Conservation (phyloP, 2,888 invertebrate species). For the Lochmaea crataegi region DNA sequence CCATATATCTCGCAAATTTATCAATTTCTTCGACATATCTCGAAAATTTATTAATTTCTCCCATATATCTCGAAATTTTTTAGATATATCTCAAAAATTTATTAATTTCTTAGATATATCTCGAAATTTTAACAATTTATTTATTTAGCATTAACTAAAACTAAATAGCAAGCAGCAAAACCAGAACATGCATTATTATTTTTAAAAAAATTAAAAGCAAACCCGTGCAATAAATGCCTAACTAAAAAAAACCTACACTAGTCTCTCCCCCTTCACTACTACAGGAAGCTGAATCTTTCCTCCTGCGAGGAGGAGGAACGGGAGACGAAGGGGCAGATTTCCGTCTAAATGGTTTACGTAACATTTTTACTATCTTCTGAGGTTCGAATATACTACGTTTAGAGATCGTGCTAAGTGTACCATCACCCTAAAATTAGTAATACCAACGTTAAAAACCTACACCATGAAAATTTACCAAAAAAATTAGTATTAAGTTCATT, state of each 20-base stretch:
- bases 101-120: background rate
- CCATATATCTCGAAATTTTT: no score
- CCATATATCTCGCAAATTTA: no score
- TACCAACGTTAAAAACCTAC: slow-evolving; percentile 13
- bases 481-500: background rate
- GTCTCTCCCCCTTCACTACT: slow-evolving; percentile 63
- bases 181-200: background rate
- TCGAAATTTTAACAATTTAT: background rate
- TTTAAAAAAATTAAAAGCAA: background rate
- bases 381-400: slow-evolving; percentile 69
- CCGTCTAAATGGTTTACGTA: slow-evolving; percentile 76
- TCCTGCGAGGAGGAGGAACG: slow-evolving; percentile 69
- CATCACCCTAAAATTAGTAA: slow-evolving; percentile 63
- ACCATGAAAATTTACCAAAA: slow-evolving; percentile 25
- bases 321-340: slow-evolving; percentile 76
- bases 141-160: background rate
- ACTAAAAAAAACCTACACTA: slow-evolving; percentile 54
- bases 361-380: slow-evolving; percentile 72
- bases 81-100: no score
- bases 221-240: background rate
- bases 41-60: no score
- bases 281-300: slow-evolving; percentile 62
- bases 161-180: background rate
- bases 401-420: slow-evolving; percentile 69
- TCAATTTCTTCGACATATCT: no score